These are phyloP conservation scores for Crocuta crocuta DNA, from an alignment of 2,113 vertebrate species.

Conservation along the genomic window DNA sequence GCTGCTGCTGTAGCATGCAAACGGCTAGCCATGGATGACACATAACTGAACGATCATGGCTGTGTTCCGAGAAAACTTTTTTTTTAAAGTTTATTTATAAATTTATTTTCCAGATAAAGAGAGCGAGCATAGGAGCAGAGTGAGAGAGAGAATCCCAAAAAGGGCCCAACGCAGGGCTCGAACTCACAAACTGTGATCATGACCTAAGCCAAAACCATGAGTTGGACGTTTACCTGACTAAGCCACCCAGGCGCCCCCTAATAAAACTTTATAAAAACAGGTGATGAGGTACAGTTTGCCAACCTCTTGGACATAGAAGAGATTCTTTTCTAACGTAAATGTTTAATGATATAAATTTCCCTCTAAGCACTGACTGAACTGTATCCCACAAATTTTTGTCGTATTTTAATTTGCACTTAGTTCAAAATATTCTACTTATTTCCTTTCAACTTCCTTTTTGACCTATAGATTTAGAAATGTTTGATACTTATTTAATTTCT, in stretches of 20 bases:
- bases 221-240: too few relatives aligned
- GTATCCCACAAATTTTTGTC: background rate
- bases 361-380: background rate
- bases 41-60: background rate
- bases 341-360: background rate
- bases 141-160: too few relatives aligned
- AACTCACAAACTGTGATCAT: too few relatives aligned
- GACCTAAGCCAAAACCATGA: too few relatives aligned
- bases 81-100: too few relatives aligned
- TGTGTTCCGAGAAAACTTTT: background rate
- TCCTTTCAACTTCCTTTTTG: background rate
- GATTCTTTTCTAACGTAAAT: background rate
- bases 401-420: background rate
- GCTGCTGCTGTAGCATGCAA: background rate
- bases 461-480: background rate
- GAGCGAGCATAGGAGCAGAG: too few relatives aligned
- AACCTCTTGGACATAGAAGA: background rate
- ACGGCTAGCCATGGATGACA: background rate
- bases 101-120: too few relatives aligned
- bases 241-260: too few relatives aligned
- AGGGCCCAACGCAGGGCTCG: too few relatives aligned
- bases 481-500: slow-evolving; percentile 1
- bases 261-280: background rate
- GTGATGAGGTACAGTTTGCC: background rate
- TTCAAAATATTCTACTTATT: background rate